Conservation (phyloP, 2,113 vertebrate genomes). For the Henicopernis longicauda region DNA sequence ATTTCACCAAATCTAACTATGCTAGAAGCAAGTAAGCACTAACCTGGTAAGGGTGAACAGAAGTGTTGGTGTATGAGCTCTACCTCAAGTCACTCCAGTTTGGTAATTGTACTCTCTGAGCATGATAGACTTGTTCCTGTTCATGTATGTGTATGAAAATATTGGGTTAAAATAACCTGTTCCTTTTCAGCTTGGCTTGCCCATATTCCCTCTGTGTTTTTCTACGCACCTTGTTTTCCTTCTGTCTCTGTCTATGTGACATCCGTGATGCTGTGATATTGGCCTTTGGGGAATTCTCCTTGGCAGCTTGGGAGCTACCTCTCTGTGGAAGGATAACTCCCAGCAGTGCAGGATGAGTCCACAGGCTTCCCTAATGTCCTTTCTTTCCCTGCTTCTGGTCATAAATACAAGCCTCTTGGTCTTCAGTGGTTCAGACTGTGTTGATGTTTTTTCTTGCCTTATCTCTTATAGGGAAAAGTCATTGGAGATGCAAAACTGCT, state of each 20-base stretch:
- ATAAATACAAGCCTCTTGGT: not conserved
- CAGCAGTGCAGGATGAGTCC: not conserved
- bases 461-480: constrained; percentile 50
- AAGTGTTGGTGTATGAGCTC: not conserved
- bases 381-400: not conserved
- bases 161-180: not conserved
- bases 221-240: not conserved
- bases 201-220: not conserved
- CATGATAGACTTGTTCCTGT: not conserved
- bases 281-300: not conserved
- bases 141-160: not conserved
- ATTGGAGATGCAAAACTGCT: constrained; percentile 53
- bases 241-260: not conserved
- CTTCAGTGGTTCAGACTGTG: not conserved
- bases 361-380: not conserved
- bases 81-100: not conserved
- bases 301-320: not conserved
- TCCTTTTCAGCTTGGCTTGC: not conserved
- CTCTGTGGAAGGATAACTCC: not conserved
- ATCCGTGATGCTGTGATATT: not conserved
- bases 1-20: not conserved
- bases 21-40: not conserved
- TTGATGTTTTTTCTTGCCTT: constrained; percentile 18
- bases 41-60: not conserved
- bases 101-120: not conserved